A percentile compares a stretch with the other conserved stretches of the same genome.
Evolutionary conservation across 2,113 vertebrate species (phyloP).

Genomic region (Oncorhynchus keta): DNA sequence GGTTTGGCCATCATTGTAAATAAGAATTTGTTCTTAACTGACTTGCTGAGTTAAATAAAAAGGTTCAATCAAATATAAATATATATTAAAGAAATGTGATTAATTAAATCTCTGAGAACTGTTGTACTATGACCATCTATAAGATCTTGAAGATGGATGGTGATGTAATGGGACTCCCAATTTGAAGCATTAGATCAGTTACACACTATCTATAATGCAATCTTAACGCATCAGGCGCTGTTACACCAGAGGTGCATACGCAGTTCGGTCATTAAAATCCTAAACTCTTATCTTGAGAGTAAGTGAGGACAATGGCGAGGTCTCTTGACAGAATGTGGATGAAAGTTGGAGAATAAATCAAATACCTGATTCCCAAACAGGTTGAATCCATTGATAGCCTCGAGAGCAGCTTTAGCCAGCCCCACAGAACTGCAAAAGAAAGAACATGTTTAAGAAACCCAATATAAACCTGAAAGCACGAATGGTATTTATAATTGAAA

Average conservation of each 20-base stretch:
- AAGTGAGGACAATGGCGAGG: background rate
- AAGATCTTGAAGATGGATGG: background rate
- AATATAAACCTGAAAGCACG: no score
- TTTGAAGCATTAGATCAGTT: background rate
- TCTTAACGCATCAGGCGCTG: background rate
- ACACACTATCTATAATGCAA: conserved; percentile 6
- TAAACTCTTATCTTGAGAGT: background rate
- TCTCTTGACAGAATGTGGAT: background rate
- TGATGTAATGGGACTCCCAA: background rate
- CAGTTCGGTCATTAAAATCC: background rate
- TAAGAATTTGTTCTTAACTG: no score
- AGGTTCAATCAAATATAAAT: no score
- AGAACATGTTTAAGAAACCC: conserved; percentile 7
- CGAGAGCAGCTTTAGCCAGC: conserved; percentile 94
- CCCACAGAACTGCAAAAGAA: conserved; percentile 85
- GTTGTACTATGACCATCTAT: background rate
- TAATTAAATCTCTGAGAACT: background rate
- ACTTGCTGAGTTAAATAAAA: no score
- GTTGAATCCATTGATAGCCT: conserved; percentile 98
- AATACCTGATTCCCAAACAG: conserved; percentile 97
- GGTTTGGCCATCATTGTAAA: no score
- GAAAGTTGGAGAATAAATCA: conserved; percentile 14
- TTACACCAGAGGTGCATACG: background rate
- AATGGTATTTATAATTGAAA: no score
- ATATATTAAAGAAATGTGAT: no score